Evolutionary conservation across 1,140 invertebrate genomes (phyloP).

Genomic region (Oedothorax gibbosus): DNA sequence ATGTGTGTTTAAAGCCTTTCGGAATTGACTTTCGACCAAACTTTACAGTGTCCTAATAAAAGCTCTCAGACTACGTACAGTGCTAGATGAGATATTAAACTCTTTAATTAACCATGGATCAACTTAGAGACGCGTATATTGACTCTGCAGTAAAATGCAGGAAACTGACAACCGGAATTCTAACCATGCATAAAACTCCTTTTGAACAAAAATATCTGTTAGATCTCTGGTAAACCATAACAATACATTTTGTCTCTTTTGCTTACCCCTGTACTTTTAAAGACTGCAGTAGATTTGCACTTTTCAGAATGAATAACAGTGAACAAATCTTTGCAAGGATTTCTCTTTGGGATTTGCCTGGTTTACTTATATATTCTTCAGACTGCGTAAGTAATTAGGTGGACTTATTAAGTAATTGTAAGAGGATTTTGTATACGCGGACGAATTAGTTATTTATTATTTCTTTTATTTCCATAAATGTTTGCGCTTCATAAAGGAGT

Average conservation of each 20-base stretch:
- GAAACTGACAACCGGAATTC: too few species aligned
- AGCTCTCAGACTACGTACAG: too few species aligned
- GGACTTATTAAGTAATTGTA: background rate
- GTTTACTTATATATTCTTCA: background rate
- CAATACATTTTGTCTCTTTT: background rate
- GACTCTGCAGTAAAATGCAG: too few species aligned
- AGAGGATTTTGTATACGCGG: background rate
- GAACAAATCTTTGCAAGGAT: background rate
- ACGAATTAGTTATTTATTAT: background rate
- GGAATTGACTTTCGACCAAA: too few species aligned
- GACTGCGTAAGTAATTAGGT: background rate
- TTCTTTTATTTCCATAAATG: background rate
- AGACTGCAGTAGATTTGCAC: background rate
- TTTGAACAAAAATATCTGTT: too few species aligned
- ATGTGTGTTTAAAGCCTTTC: too few species aligned
- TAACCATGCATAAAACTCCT: too few species aligned
- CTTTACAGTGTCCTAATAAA: too few species aligned
- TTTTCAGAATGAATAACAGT: background rate
- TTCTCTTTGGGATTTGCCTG: conserved; percentile 2
- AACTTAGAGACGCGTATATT: too few species aligned
- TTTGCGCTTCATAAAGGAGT: background rate
- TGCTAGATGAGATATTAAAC: too few species aligned
- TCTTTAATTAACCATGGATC: too few species aligned
- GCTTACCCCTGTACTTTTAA: conserved; percentile 40
- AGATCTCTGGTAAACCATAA: too few species aligned